Percentiles rank a stretch among this genome's conserved stretches.
Evolutionary conservation across 1,140 invertebrate genomes (phyloP).

Genomic region (Dufourea novaeangliae): DNA sequence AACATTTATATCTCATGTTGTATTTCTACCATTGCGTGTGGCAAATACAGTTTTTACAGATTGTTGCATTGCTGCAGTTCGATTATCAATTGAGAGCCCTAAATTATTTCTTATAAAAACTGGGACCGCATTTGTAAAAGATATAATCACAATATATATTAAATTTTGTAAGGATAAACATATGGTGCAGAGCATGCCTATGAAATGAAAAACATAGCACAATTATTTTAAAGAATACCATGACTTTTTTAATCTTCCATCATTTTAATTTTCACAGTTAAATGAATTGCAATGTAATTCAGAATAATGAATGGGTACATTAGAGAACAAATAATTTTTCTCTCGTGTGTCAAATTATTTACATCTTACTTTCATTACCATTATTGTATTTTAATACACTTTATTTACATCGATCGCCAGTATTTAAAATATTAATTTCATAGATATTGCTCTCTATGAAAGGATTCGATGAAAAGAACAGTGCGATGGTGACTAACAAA

Average conservation of each 20-base stretch:
- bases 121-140: slow-evolving; percentile 44
- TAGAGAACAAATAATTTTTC: slow-evolving; percentile 48
- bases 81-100: slow-evolving; percentile 31
- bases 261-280: slow-evolving; percentile 33
- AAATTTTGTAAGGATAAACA: slow-evolving; percentile 48
- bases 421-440: slow-evolving; percentile 36
- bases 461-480: slow-evolving; percentile 44
- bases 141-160: slow-evolving; percentile 63
- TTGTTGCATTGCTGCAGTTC: slow-evolving; percentile 52
- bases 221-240: slow-evolving; percentile 59
- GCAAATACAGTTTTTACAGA: slow-evolving; percentile 42
- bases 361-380: slow-evolving; percentile 34
- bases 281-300: slow-evolving; percentile 29
- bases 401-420: slow-evolving; percentile 29
- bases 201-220: slow-evolving; percentile 57
- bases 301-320: slow-evolving; percentile 29
- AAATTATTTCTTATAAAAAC: slow-evolving; percentile 55
- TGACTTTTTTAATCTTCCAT: slow-evolving; percentile 48
- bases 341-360: slow-evolving; percentile 42
- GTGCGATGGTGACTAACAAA: slow-evolving; percentile 64
- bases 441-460: slow-evolving; percentile 56
- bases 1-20: slow-evolving; percentile 29
- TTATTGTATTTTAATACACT: slow-evolving; percentile 41
- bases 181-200: slow-evolving; percentile 54
- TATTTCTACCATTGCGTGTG: slow-evolving; percentile 52